Base-by-base conservation (phyloP, 2,113 vertebrate genomes). In the Callospermophilus lateralis region DNA sequence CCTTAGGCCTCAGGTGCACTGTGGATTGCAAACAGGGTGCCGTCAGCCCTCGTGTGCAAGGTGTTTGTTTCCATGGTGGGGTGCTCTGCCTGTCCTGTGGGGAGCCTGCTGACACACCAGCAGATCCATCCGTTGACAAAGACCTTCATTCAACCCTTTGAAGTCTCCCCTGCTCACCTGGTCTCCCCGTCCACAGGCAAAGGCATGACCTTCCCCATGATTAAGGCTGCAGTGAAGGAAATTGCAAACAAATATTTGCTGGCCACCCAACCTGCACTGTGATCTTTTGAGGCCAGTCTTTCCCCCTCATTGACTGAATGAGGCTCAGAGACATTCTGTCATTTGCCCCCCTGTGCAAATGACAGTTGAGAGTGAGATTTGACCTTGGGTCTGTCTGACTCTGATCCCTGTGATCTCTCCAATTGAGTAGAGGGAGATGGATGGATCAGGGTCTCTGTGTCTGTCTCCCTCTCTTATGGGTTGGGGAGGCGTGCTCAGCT, bases 241-340 rank as follows among this genome's bases (percentile, higher is more conserved):
- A 45, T 34, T 6, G 8, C 70, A 58, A 70, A 17, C 22, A 24
- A 15, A 37, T 61, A 28, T 55, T 17, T 34, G 45, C 85, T 6
- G 26, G 67, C 81, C 80, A 42, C 85, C 72, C 30, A 39, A 5
- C 34, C 6, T 1, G 0, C 11, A 12, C 39, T 15, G 70, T 19
- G 42, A 22, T 48, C 58, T 88, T 84, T 32, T 70, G 65, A 76
- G 42, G 32, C 55, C 0, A 6, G 45, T 68, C 63, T 73, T 26
- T 87, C 7, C 28, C 26, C n/a, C 28, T 94, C 51, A 12, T 74
- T 94, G 81, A n/a, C n/a, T 85, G 32, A n/a, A 89, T 32, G 81
- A 85, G 81, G 53, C 53, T 26, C 61, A 63, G 79, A 85, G 74
- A 45, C 11, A 34, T 26, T 76, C 48, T 73, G 39, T 42, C 51